Base-by-base conservation (phyloP, 2,888 invertebrate species). In the Neuroscelio doddi region DNA sequence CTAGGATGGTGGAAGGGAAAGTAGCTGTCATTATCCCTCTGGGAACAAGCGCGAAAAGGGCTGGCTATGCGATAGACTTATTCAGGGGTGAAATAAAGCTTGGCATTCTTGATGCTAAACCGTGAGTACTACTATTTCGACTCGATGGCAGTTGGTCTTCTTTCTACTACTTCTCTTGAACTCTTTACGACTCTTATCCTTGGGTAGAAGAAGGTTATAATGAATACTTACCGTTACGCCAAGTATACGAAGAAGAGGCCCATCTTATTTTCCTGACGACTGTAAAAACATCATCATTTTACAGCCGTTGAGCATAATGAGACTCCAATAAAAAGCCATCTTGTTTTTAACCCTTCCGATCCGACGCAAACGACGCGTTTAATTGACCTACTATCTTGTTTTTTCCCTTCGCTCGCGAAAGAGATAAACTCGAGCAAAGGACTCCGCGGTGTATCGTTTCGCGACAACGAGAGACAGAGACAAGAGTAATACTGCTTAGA, bases 241-340 rank as follows among this genome's bases (percentile, higher is more conserved):
- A 41, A 51, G 27, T 41, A 49, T 45, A 36, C 56, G 57, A 53
- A 66, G 61, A 62, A 53, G 57, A 57, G 65, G 57, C 55, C 34
- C 53, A 41, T 44, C 41, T 49, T 26, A 7, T 15, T 15, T 38
- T 5, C 21, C 30, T 42, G 42, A 44, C 46, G 41, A 47, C 3
- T 32, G 41, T 32, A 29, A 57, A 56, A 69, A 68, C 62, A 62
- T 58, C 62, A 73, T 78, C 80, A 75, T 83, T 84, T 83, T 79
- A 82, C 81, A 84, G 84, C 76, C 83, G 77, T 83, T 84, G 80
- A 80, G 73, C 79, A 79, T 80, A 80, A 83, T 79, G 80, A 76
- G 77, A 69, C 73, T 51, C 77, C 76, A 82, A 84, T 84, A 83
- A 84, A 83, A 84, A 80, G 77, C 80, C 79, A 83, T 83, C 82